Conservation (phyloP, 1,140 invertebrate species). For the Heliconius melpomene region DNA sequence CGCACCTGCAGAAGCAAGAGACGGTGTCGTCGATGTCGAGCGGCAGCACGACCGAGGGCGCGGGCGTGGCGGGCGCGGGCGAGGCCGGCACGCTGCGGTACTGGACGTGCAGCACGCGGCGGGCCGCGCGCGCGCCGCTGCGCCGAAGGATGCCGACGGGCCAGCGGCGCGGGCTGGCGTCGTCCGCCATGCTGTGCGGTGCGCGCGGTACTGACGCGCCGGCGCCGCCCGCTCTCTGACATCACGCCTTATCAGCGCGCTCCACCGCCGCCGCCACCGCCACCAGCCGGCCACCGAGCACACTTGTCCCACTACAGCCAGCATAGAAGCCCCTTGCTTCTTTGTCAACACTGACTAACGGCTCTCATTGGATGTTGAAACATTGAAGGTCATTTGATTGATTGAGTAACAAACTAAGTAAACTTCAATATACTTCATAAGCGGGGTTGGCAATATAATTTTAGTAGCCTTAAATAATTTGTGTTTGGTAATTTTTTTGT, state of each 20-base stretch:
- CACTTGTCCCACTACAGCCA: background rate
- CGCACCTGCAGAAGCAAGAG: conserved; percentile 88
- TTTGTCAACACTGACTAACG: background rate
- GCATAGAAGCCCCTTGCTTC: background rate
- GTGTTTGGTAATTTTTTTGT: background rate
- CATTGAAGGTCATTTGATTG: background rate
- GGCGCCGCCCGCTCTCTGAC: conserved; percentile 29
- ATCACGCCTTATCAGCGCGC: conserved; percentile 36
- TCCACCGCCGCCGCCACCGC: conserved; percentile 4
- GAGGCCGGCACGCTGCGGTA: conserved; percentile 67
- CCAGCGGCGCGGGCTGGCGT: conserved; percentile 56
- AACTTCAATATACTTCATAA: background rate
- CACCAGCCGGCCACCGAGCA: background rate
- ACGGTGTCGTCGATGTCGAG: conserved; percentile 87
- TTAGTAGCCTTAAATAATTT: too few relatives aligned
- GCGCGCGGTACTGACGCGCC: conserved; percentile 52
- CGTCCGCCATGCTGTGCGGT: conserved; percentile 52
- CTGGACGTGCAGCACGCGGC: conserved; percentile 76
- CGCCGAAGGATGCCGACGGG: conserved; percentile 69
- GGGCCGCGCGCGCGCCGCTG: conserved; percentile 64
- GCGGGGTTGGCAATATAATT: too few relatives aligned
- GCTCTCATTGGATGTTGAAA: too few relatives aligned
- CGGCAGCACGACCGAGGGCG: conserved; percentile 65
- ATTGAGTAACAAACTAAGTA: background rate
- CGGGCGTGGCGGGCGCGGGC: conserved; percentile 38